Base-by-base conservation (phyloP, 2,888 invertebrate genomes). In the Ceratothoa steindachneri region DNA sequence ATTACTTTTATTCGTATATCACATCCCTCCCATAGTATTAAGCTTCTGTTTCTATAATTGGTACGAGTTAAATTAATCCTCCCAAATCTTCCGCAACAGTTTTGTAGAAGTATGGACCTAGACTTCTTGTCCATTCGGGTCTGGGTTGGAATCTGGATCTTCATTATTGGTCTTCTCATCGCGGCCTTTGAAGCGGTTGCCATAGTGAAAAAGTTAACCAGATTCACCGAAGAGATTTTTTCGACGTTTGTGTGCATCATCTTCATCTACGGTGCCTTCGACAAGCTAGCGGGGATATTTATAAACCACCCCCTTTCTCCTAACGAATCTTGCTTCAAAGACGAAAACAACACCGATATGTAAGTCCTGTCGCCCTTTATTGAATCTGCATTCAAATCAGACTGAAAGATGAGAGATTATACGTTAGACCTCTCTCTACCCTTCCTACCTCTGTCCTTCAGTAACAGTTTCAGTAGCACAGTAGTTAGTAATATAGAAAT, bases 221-320 rank as follows among this genome's bases (percentile, higher is more conserved):
- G 97, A 74, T 99, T 98, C 85, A 96, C 96, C 0, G 97, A 98
- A 85, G 98, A 99, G 84, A 95, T 98, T 71, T 98, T 98, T 85
- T 95, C 97, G 2, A 93, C 95, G n/a, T 87, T 99, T 74, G 98
- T 99, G 82, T 97, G 97, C 0, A 86, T 97, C 81, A 91, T 99
- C 81, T 97, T 97, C 85, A 95, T 99, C 81, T 91, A 92, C 81
- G 96, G 96, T 85, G 93, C 94, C 66, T 87, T 94, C 80, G 89
- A 90, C 83, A 95, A 93, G 83, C 86, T 96, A 75, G 88, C 91
- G 77, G 70, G 15, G 0, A 90, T 93, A 67, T 95, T 91, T 84
- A 87, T 87, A 66, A 86, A 87, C 15, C 91, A 93, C 85, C 95
- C 95, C 0, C 86, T 95, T 70, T 85, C 90, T 79, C 84, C 87